Conservation (phyloP, 1,140 invertebrate genomes). For the Lepidurus arcticus region DNA sequence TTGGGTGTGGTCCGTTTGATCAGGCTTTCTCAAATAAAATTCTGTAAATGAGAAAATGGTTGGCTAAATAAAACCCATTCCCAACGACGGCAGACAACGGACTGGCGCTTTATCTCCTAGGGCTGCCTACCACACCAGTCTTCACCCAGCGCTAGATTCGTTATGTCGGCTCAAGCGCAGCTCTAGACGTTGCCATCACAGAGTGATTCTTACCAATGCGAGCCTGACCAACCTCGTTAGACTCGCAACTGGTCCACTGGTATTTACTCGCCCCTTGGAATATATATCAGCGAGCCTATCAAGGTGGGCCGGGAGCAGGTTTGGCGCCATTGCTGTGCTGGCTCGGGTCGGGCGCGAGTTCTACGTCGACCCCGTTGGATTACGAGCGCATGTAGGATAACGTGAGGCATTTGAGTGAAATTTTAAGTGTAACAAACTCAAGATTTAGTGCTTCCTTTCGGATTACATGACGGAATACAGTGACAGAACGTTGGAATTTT, state of each 20-base stretch:
- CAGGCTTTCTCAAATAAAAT: neutral
- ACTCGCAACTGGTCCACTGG: neutral
- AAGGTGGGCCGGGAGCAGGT: neutral
- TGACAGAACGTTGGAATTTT: neutral
- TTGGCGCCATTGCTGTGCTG: slow-evolving; percentile 17
- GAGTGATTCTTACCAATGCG: neutral
- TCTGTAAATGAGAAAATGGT: neutral
- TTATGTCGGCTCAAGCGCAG: neutral
- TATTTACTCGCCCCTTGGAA: neutral
- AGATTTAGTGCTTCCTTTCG: neutral
- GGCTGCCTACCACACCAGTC: neutral
- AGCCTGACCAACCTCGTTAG: neutral
- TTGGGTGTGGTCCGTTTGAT: neutral
- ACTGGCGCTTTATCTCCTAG: neutral
- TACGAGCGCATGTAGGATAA: slow-evolving; percentile 21
- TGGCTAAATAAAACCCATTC: neutral
- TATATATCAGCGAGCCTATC: neutral
- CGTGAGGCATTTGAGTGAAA: slow-evolving; percentile 18
- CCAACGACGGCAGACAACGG: neutral
- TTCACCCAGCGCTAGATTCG: neutral
- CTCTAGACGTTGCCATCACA: neutral
- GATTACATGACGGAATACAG: slow-evolving; percentile 16
- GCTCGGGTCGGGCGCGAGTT: slow-evolving; percentile 15
- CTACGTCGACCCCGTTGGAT: slow-evolving; percentile 20
- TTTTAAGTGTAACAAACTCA: neutral